Evolutionary conservation across 2,888 invertebrate species (phyloP).

Genomic region (Chloromyia formosa): DNA sequence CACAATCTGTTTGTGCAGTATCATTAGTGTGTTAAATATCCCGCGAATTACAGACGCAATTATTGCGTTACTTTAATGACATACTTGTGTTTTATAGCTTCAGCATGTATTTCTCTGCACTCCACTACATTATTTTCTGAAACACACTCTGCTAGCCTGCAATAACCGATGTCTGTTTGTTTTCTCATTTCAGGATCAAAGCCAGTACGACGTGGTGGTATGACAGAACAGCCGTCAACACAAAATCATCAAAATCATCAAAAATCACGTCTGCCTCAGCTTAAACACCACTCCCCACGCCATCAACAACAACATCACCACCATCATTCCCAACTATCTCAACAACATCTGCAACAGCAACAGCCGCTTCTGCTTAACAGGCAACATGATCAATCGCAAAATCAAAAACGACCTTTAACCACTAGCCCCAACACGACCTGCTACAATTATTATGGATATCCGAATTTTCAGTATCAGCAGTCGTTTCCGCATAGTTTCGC

Average conservation of each 20-base stretch:
- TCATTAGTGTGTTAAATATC: too few relatives aligned
- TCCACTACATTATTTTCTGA: too few relatives aligned
- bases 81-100: too few relatives aligned
- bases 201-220: constrained; percentile 62
- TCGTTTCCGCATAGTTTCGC: constrained; percentile 49
- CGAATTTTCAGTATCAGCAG: constrained; percentile 54
- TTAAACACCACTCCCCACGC: constrained; percentile 55
- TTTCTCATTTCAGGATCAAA: constrained; percentile 58
- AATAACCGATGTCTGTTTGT: too few relatives aligned
- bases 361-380: constrained; percentile 40
- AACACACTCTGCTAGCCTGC: too few relatives aligned
- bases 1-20: too few relatives aligned
- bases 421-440: constrained; percentile 58
- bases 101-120: too few relatives aligned
- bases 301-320: constrained; percentile 53
- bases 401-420: constrained; percentile 53
- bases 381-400: constrained; percentile 57
- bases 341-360: constrained; percentile 52
- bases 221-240: constrained; percentile 64
- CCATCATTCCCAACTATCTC: constrained; percentile 50
- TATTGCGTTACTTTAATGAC: too few relatives aligned
- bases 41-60: too few relatives aligned
- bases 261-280: constrained; percentile 62
- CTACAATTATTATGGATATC: constrained; percentile 49
- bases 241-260: constrained; percentile 55